Conservation (phyloP, 2,888 invertebrate species). For the Sinopyrophorus schimmeli region DNA sequence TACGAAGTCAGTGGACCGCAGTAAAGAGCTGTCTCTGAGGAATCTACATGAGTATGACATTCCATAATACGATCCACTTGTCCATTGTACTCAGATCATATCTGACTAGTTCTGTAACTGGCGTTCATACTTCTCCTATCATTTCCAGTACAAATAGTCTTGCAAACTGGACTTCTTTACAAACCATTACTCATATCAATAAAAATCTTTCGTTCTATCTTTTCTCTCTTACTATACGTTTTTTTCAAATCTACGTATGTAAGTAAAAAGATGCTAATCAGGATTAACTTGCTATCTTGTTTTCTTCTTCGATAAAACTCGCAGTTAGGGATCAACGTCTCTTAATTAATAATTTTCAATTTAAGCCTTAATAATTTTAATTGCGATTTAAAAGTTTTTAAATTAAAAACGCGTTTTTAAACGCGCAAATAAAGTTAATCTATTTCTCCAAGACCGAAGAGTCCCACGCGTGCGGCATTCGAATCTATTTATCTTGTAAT, state of each 20-base stretch:
- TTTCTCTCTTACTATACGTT: no score
- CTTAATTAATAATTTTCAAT: no score
- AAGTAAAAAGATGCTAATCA: no score
- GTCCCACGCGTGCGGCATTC: slow-evolving; percentile 47
- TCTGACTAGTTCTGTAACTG: slow-evolving; percentile 20
- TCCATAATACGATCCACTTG: slow-evolving; percentile 40
- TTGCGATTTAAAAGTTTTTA: no score
- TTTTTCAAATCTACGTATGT: no score
- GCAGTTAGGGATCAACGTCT: no score
- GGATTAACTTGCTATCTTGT: no score
- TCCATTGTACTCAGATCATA: slow-evolving; percentile 30
- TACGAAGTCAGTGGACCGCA: slow-evolving; percentile 35
- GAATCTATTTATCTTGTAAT: slow-evolving; percentile 55
- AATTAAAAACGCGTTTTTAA: no score
- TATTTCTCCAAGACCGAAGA: slow-evolving; percentile 6
- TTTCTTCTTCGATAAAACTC: no score
- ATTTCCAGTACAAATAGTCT: slow-evolving; percentile 9
- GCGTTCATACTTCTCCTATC: slow-evolving; percentile 15
- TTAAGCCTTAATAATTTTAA: not conserved
- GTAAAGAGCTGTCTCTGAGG: slow-evolving; percentile 33
- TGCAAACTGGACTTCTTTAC: slow-evolving; percentile 2
- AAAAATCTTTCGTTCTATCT: no score
- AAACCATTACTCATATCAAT: no score
- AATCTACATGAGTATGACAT: slow-evolving; percentile 38
- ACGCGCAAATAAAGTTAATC: slow-evolving; percentile 3